phyloP scores from a whole-genome alignment of 92 coral and sea anemone genomes.

The Siderastrea siderea region DNA sequence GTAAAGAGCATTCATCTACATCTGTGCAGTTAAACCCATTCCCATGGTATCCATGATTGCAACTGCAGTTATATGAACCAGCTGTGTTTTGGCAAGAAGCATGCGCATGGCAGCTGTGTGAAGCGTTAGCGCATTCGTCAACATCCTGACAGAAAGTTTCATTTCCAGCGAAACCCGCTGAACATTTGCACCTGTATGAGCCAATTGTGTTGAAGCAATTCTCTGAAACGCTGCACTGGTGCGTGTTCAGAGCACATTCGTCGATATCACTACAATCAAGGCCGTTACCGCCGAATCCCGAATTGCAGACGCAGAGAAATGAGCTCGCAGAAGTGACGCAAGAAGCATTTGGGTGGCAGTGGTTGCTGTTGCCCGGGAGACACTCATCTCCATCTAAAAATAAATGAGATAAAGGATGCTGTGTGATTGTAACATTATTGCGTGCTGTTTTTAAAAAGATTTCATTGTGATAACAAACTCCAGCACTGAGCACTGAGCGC shows the following conservation, averaged over 20 bases:
- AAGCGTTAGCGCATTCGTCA: slow-evolving; percentile 9
- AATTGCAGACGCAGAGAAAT: slow-evolving; percentile 13
- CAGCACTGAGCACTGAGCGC: too few species aligned
- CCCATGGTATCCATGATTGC: slow-evolving; percentile 39
- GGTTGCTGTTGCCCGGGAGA: background rate
- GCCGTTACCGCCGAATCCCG: slow-evolving; percentile 37
- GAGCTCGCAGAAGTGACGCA: slow-evolving; percentile 9
- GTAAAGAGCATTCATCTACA: slow-evolving; percentile 25
- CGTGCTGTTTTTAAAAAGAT: too few species aligned
- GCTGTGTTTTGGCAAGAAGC: slow-evolving; percentile 34
- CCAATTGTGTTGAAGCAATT: slow-evolving; percentile 32
- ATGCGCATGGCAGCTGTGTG: slow-evolving; percentile 22
- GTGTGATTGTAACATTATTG: too few species aligned
- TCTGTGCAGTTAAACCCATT: slow-evolving; percentile 35
- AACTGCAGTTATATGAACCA: slow-evolving; percentile 42
- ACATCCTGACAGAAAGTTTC: slow-evolving; percentile 11
- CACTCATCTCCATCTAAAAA: slow-evolving; percentile 14
- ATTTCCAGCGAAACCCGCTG: slow-evolving; percentile 24
- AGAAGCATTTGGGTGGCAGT: slow-evolving; percentile 16
- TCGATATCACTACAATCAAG: slow-evolving; percentile 22
- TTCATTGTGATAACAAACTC: too few species aligned
- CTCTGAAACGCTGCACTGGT: background rate
- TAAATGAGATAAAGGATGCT: background rate
- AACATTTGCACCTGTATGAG: slow-evolving; percentile 36
- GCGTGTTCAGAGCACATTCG: slow-evolving; percentile 15